Evolutionary conservation across 2,888 invertebrate species (phyloP).

Genomic region (Selenia dentaria): DNA sequence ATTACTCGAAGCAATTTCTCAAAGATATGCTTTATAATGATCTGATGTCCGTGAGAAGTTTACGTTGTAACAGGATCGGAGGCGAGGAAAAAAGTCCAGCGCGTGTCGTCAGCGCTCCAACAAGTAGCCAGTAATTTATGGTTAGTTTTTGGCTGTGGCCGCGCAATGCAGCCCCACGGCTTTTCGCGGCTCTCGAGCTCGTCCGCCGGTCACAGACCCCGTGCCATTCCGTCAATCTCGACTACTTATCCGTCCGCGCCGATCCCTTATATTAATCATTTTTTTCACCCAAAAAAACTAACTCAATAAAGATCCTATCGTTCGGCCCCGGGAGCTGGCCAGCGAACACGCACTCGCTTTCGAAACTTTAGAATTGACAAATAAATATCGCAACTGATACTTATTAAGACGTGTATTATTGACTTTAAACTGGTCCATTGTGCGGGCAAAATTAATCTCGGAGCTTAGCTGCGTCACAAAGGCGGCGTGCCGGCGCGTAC

Average conservation of each 20-base stretch:
- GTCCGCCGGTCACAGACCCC: conserved; percentile 80
- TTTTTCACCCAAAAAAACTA: conserved; percentile 66
- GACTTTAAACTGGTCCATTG: conserved; percentile 78
- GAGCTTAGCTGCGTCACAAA: conserved; percentile 80
- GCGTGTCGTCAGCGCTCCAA: conserved; percentile 76
- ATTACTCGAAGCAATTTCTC: conserved; percentile 71
- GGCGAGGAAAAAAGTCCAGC: conserved; percentile 67
- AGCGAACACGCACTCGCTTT: conserved; percentile 52
- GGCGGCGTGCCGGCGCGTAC: conserved; percentile 73
- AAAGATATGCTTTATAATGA: conserved; percentile 67
- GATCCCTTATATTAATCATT: conserved; percentile 80
- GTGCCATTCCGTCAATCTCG: conserved; percentile 78
- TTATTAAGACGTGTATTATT: conserved; percentile 74
- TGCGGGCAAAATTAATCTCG: conserved; percentile 80
- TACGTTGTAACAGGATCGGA: conserved; percentile 76
- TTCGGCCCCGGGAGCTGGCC: conserved; percentile 54
- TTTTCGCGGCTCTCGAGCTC: conserved; percentile 59
- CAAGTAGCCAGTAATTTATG: conserved; percentile 84
- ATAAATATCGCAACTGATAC: conserved; percentile 75
- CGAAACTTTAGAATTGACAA: conserved; percentile 73
- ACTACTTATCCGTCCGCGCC: conserved; percentile 80
- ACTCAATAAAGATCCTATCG: conserved; percentile 75
- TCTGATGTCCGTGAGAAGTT: conserved; percentile 79
- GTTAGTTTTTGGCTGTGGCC: conserved; percentile 82
- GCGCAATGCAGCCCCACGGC: conserved; percentile 81